Evolutionary conservation across 2,113 vertebrate species (phyloP), one percentile per base, ranked within the genome.

Genomic region (Dicrurus megarhynchus): DNA sequence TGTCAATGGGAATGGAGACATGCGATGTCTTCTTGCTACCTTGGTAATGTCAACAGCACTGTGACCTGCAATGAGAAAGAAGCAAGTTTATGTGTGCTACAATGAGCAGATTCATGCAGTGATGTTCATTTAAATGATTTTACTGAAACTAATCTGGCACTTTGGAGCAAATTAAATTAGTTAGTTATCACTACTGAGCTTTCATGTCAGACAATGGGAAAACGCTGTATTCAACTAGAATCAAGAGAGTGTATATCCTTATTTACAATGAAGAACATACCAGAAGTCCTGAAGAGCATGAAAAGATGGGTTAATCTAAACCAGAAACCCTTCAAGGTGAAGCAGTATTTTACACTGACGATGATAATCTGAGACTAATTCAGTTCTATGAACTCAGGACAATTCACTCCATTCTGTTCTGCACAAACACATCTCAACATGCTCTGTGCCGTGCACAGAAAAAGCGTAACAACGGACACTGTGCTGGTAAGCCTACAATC

Each of bases 31-130:
- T 97, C 99, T 98, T 94, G 99, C 99, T 97, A 99, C 99, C 98
- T 99, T 99, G 95, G 99, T 99, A 96, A 99, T 99, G 97, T 99
- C 99, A 94, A 99, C 99, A 87, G 99, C 99, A 97, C 99, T 99
- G 98, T 99, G 99, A 99, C 99, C 99, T 99, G 95, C 42, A 87
- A 69, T 14, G 77, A 69, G 91, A 97, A 55, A 97, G 11, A 56
- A 94, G 65, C 44, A 55, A 73, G 55, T 79, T 93, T 64, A 93
- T 37, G 27, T 50, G 44, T 24, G 70, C 47, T 78, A 64, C 24
- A 46, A 20, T 4, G 52, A 30, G 39, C 68, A 85, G 32, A 50
- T 50, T 44, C 6, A 5, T 9, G 46, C 3, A 81, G 35, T 17
- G n/a, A 52, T 30, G 17, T 22, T 68, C 10, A 76, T 61, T 79